Conservation (phyloP, 2,113 vertebrate genomes). For the Elephas maximus region DNA sequence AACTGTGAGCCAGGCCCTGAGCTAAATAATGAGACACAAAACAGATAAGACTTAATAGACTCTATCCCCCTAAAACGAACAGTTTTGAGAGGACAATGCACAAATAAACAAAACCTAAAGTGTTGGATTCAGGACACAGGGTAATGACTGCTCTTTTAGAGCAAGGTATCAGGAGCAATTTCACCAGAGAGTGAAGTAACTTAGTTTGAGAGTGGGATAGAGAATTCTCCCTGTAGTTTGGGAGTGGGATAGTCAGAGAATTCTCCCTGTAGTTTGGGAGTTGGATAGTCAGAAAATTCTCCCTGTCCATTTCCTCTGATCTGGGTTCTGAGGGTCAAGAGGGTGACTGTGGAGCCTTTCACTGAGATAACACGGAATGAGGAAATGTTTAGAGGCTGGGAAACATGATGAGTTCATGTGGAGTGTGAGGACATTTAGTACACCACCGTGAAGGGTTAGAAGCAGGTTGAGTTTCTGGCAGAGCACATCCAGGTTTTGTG, state of each 20-base stretch:
- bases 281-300: neutral
- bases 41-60: neutral
- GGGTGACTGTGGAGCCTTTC: accelerated
- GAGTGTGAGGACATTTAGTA: neutral
- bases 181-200: neutral
- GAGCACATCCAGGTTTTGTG: neutral
- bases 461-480: neutral
- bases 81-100: neutral
- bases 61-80: neutral
- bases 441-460: accelerated
- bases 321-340: neutral
- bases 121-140: neutral
- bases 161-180: neutral
- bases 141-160: neutral
- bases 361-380: neutral
- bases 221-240: neutral
- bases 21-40: neutral
- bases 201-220: neutral
- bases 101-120: neutral
- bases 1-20: neutral
- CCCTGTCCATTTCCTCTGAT: neutral
- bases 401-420: neutral
- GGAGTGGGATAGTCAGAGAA: too few relatives aligned
- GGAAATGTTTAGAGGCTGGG: neutral
- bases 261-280: neutral